Percentiles rank a stretch among this genome's conserved stretches.
Conservation (phyloP, 2,113 vertebrate genomes). For the Mustela lutreola region DNA sequence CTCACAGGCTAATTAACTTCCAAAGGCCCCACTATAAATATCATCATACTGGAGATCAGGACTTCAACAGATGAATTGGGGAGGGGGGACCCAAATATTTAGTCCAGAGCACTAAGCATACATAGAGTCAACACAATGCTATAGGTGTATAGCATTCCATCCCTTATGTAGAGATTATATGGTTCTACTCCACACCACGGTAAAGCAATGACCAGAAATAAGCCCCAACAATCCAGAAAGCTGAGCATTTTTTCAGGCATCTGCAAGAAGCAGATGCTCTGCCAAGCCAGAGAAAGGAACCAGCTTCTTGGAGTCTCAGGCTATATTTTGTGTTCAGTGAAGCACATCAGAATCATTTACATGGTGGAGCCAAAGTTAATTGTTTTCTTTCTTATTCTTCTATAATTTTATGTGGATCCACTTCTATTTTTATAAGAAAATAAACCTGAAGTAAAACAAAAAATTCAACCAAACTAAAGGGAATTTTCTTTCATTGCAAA, state of each 20-base stretch:
- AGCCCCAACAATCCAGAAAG: background rate
- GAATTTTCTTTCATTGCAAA: constrained; percentile 48
- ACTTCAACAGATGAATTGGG: background rate
- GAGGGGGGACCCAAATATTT: background rate
- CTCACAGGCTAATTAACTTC: background rate
- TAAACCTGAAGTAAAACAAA: constrained; percentile 13
- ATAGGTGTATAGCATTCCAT: background rate
- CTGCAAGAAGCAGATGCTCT: constrained; percentile 41
- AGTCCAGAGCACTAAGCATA: background rate
- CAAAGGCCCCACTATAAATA: background rate
- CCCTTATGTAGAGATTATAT: background rate
- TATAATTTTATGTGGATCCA: background rate
- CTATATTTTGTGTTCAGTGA: constrained; percentile 3
- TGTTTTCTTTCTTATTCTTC: constrained; percentile 33
- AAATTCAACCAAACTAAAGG: background rate
- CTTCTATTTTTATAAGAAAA: constrained; percentile 39
- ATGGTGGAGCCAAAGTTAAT: background rate
- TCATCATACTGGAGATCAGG: background rate
- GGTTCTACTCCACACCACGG: background rate
- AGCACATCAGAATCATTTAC: background rate
- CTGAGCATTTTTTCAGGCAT: background rate
- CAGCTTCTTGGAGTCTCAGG: background rate
- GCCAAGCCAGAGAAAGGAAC: background rate
- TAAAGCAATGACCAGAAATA: background rate
- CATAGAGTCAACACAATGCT: background rate